Percentiles rank a stretch among this genome's conserved stretches.
Evolutionary conservation across 1,140 invertebrate species (phyloP).

Genomic region (Sitophilus oryzae): DNA sequence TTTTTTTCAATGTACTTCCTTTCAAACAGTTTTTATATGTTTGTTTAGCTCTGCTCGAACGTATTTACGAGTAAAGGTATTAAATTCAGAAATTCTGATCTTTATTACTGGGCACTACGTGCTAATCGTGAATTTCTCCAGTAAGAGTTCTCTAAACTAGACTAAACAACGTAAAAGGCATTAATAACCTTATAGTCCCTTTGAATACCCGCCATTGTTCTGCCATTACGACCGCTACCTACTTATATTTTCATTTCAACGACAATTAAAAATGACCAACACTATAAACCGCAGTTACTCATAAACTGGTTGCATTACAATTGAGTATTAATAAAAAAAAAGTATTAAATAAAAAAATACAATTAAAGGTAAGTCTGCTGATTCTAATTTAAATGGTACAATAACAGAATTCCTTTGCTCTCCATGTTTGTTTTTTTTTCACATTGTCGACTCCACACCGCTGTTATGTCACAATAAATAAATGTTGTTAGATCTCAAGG

Average conservation of each 20-base stretch:
- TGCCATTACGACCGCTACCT: too few species aligned
- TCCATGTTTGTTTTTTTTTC: slow-evolving; percentile 5
- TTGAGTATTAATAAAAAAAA: neutral
- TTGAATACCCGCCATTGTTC: too few species aligned
- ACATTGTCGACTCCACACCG: neutral
- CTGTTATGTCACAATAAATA: slow-evolving; percentile 11
- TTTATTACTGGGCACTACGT: neutral
- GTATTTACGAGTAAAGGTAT: neutral
- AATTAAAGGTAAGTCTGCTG: slow-evolving; percentile 10
- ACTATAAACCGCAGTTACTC: neutral
- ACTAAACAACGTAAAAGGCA: neutral
- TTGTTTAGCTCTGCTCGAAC: too few species aligned
- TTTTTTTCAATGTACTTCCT: too few species aligned
- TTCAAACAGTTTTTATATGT: too few species aligned
- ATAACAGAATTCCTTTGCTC: neutral
- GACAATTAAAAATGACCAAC: too few species aligned
- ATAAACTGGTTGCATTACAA: neutral
- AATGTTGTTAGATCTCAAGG: slow-evolving; percentile 10
- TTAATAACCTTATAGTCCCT: too few species aligned
- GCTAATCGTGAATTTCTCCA: neutral
- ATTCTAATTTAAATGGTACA: slow-evolving; percentile 5
- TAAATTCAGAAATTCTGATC: neutral
- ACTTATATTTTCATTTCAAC: too few species aligned
- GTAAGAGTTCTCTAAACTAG: neutral
- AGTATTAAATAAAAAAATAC: neutral